A percentile compares a stretch with the other conserved stretches of the same genome.
Conservation (phyloP, 1,140 invertebrate species). For the Zelostemma sp. region DNA sequence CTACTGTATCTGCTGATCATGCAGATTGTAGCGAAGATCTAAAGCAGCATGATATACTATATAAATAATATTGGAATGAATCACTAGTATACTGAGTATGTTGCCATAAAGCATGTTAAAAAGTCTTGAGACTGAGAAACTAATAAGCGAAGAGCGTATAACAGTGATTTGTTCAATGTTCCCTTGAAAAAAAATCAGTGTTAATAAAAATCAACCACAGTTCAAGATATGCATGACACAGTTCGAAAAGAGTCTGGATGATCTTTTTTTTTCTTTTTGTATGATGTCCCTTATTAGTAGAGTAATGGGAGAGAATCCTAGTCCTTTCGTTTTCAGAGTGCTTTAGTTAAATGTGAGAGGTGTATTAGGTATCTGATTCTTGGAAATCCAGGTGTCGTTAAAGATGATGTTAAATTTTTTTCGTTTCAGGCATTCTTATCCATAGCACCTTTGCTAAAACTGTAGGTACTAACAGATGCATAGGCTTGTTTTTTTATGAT, state of each 20-base stretch:
- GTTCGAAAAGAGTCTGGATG: constrained; percentile 33
- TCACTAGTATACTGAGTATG: constrained; percentile 32
- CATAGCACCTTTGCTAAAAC: constrained; percentile 9
- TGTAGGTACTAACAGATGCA: constrained; percentile 1
- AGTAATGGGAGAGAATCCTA: constrained; percentile 39
- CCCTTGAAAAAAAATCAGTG: constrained; percentile 39
- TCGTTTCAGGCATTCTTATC: constrained; percentile 19
- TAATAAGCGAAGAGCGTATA: constrained; percentile 38
- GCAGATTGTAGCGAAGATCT: constrained; percentile 15
- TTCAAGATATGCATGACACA: constrained; percentile 6
- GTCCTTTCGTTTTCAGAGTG: constrained; percentile 27
- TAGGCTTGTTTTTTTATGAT: constrained; percentile 26
- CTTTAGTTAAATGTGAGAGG: constrained; percentile 35
- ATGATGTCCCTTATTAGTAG: constrained; percentile 45
- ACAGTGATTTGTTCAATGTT: constrained; percentile 27
- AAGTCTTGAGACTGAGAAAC: constrained; percentile 36
- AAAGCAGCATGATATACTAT: constrained; percentile 32
- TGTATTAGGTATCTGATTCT: constrained; percentile 32
- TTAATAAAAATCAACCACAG: constrained; percentile 44
- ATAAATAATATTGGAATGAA: constrained; percentile 40
- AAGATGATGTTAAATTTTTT: constrained; percentile 13
- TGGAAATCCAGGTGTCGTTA: constrained; percentile 22
- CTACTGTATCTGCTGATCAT: neutral
- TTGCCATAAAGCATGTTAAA: constrained; percentile 46
- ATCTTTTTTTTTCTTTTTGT: constrained; percentile 24